These are phyloP conservation scores for Oscheius onirici DNA, from an alignment of 2,888 invertebrate genomes.

Conservation along the genomic window DNA sequence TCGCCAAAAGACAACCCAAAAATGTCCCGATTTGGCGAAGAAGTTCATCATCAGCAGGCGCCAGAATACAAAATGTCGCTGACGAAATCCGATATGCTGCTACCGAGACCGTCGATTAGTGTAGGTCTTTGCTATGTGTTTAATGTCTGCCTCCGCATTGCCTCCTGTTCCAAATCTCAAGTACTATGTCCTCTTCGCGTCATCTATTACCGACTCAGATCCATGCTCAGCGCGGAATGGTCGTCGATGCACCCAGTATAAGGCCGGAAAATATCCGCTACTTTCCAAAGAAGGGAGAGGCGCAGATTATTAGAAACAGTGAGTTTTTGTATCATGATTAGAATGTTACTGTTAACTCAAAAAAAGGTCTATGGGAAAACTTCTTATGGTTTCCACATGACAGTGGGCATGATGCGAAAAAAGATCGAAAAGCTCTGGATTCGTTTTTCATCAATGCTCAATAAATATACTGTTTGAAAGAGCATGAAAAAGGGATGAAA, in stretches of 20 bases:
- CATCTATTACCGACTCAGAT: constrained; percentile 35
- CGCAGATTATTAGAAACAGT: constrained; percentile 47
- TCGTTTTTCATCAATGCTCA: no score
- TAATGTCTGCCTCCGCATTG: not conserved
- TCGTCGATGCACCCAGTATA: constrained; percentile 60
- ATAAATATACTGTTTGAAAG: no score
- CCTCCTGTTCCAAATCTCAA: not conserved
- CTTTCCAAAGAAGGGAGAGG: constrained; percentile 61
- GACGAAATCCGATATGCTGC: constrained; percentile 11
- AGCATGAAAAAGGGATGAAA: no score
- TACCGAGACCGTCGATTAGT: constrained; percentile 23
- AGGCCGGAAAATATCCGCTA: constrained; percentile 66
- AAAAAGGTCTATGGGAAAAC: not conserved
- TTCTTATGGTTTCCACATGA: no score
- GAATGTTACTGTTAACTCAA: no score
- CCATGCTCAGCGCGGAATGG: constrained; percentile 57
- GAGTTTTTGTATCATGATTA: constrained; percentile 25
- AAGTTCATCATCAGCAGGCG: not conserved
- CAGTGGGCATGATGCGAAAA: no score
- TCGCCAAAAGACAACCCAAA: not conserved
- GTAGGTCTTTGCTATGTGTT: constrained; percentile 5
- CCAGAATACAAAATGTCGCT: constrained; percentile 15
- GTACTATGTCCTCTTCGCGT: not conserved
- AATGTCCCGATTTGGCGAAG: not conserved
- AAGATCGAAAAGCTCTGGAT: no score